A percentile compares a stretch with the other conserved stretches of the same genome.
phyloP scores from a whole-genome alignment of 2,797 vertebrate species.

The Sebastes iracundus region DNA sequence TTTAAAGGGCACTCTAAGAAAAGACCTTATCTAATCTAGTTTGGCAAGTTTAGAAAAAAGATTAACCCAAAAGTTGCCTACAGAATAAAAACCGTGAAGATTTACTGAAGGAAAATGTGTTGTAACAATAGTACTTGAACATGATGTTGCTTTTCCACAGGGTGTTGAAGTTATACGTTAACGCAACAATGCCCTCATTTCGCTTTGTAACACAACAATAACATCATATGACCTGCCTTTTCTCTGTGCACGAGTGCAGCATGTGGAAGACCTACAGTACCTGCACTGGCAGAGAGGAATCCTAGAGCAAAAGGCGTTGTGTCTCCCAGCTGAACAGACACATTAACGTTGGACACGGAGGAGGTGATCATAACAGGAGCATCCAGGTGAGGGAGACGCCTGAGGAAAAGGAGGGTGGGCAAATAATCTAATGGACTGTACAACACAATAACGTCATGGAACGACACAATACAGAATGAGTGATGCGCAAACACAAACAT shows the following conservation, averaged over 20 bases:
- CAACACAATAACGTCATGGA: constrained; percentile 32
- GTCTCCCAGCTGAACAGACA: constrained; percentile 95
- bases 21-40: constrained; percentile 59
- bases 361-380: constrained; percentile 90
- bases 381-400: constrained; percentile 88
- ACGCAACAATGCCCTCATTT: background rate
- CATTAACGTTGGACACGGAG: constrained; percentile 90
- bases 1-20: constrained; percentile 9
- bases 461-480: constrained; percentile 39
- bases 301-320: constrained; percentile 95
- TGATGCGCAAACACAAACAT: constrained; percentile 47
- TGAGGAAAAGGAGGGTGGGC: constrained; percentile 74
- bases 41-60: constrained; percentile 32
- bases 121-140: background rate
- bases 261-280: constrained; percentile 69
- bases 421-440: constrained; percentile 78
- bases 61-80: background rate
- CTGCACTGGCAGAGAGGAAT: constrained; percentile 90
- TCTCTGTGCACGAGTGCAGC: background rate
- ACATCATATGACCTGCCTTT: constrained; percentile 20
- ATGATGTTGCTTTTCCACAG: background rate
- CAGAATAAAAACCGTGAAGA: background rate
- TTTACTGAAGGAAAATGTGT: background rate
- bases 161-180: background rate
- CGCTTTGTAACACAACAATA: background rate